phyloP scores from a whole-genome alignment of 1,140 invertebrate genomes.

The Calephelis virginiensis region DNA sequence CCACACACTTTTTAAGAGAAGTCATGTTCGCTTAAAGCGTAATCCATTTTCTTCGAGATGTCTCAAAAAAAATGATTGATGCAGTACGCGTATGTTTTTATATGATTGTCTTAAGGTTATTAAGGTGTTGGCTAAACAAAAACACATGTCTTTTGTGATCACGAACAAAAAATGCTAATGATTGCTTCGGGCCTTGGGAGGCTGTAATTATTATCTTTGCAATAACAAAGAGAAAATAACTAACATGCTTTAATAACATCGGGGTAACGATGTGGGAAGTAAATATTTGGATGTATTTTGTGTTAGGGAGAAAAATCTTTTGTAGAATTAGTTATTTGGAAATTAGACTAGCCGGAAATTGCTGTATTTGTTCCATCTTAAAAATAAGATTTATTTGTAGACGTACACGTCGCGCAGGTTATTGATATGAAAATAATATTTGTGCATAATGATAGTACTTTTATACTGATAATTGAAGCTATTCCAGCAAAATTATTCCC shows the following conservation, averaged over 20 bases:
- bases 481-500: too few relatives aligned
- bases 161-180: constrained; percentile 37
- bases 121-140: constrained; percentile 37
- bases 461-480: too few relatives aligned
- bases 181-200: constrained; percentile 25
- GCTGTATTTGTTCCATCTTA: too few relatives aligned
- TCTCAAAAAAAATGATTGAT: constrained; percentile 68
- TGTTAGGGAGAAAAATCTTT: too few relatives aligned
- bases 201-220: constrained; percentile 21
- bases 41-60: constrained; percentile 58
- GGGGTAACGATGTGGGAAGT: not conserved
- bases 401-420: too few relatives aligned
- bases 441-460: too few relatives aligned
- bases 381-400: too few relatives aligned
- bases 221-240: constrained; percentile 18
- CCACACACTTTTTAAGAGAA: constrained; percentile 63
- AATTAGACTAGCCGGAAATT: too few relatives aligned
- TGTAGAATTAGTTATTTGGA: not conserved
- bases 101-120: constrained; percentile 48
- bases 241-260: not conserved
- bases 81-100: constrained; percentile 47
- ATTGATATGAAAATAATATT: too few relatives aligned
- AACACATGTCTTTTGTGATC: constrained; percentile 28
- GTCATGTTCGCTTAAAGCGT: constrained; percentile 53
- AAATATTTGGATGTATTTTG: not conserved